Percentiles rank a stretch among this genome's conserved stretches.
These are phyloP conservation scores for Vulpes ferrilata DNA, from an alignment of 2,113 vertebrate species.

Conservation along the genomic window DNA sequence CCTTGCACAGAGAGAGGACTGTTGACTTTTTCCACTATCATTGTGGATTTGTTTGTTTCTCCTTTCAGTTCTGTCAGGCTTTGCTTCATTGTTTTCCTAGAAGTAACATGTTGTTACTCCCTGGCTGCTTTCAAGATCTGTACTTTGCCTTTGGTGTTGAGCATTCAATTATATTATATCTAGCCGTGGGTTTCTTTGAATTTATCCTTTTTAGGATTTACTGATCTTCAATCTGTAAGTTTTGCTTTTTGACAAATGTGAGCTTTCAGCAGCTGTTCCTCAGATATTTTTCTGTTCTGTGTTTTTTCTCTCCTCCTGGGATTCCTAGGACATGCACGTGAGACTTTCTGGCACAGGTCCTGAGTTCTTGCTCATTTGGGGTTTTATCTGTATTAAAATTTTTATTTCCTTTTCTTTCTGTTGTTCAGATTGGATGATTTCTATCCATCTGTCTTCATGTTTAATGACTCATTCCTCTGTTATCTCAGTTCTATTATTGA, in stretches of 20 bases:
- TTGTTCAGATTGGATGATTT: neutral
- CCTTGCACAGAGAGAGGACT: neutral
- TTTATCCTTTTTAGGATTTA: neutral
- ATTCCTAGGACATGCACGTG: neutral
- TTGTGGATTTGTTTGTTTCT: neutral
- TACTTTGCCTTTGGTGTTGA: neutral
- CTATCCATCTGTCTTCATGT: neutral
- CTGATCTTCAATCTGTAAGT: neutral
- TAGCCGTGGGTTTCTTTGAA: neutral
- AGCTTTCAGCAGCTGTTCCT: neutral
- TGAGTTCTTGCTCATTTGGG: neutral
- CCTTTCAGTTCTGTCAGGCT: neutral
- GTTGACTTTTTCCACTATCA: accelerated
- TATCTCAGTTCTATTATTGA: neutral
- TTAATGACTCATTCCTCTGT: neutral
- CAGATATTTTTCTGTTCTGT: neutral
- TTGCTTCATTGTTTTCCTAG: neutral
- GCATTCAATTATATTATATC: neutral
- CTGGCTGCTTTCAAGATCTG: neutral
- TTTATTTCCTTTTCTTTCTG: neutral
- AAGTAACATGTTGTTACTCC: neutral
- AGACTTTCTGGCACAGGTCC: neutral
- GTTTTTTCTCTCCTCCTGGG: neutral
- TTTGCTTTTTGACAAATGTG: neutral
- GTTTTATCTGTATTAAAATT: neutral